These are phyloP conservation scores for Semicossyphus pulcher DNA, from an alignment of 2,113 vertebrate genomes.

Conservation along the genomic window DNA sequence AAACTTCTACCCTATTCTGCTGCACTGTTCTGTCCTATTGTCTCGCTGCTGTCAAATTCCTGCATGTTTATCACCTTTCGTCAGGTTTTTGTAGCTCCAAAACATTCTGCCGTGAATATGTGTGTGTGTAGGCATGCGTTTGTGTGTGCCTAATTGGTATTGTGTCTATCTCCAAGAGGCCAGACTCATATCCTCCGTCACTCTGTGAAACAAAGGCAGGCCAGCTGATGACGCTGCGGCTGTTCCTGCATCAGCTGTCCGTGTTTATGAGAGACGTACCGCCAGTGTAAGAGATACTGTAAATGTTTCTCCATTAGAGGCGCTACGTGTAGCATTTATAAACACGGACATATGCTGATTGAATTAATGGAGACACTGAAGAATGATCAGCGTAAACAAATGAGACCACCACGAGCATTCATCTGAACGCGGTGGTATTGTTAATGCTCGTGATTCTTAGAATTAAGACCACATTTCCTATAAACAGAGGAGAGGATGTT, in stretches of 20 bases:
- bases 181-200: conserved; percentile 53
- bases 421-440: conserved; percentile 38
- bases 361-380: conserved; percentile 45
- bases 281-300: conserved; percentile 43
- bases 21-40: conserved; percentile 17
- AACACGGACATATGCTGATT: conserved; percentile 38
- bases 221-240: conserved; percentile 27
- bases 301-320: conserved; percentile 40
- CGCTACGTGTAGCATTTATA: conserved; percentile 28
- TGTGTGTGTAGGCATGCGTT: background rate
- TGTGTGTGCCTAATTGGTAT: conserved; percentile 57
- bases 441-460: conserved; percentile 44
- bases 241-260: conserved; percentile 35
- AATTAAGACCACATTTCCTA: conserved; percentile 51
- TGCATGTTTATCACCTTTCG: conserved; percentile 25
- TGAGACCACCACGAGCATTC: conserved; percentile 27
- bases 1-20: conserved; percentile 22
- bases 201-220: conserved; percentile 47
- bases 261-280: background rate
- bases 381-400: conserved; percentile 38
- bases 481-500: conserved; percentile 30
- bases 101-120: background rate
- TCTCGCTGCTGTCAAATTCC: conserved; percentile 9
- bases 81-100: conserved; percentile 8
- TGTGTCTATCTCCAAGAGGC: conserved; percentile 69